A percentile compares a stretch with the other conserved stretches of the same genome.
Evolutionary conservation across 2,113 vertebrate species (phyloP).

Genomic region (Carlito syrichta): DNA sequence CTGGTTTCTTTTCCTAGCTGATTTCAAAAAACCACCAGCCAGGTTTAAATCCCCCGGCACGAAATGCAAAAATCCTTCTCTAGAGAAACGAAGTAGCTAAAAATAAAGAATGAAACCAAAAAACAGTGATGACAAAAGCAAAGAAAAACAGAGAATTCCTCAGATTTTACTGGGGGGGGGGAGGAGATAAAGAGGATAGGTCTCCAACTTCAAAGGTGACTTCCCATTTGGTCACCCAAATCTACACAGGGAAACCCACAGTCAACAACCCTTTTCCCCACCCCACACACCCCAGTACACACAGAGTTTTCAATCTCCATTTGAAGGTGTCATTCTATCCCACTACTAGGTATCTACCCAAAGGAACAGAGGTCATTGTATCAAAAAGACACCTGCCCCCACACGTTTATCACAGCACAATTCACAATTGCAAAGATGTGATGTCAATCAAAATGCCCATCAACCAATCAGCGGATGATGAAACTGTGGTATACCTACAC

Average conservation of each 20-base stretch:
- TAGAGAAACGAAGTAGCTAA: neutral
- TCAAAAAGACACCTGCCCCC: too few relatives aligned
- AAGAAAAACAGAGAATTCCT: slow-evolving; percentile 18
- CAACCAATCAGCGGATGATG: too few relatives aligned
- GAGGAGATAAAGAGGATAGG: too few relatives aligned
- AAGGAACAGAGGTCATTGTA: too few relatives aligned
- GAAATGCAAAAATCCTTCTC: neutral
- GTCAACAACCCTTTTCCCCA: neutral
- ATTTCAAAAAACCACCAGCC: neutral
- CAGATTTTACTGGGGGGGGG: neutral
- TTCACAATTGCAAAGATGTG: too few relatives aligned
- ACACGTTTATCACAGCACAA: too few relatives aligned
- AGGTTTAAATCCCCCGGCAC: neutral
- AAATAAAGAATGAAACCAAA: neutral
- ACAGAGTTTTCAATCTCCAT: neutral
- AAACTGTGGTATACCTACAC: too few relatives aligned
- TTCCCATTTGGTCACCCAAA: neutral
- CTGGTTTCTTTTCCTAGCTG: neutral
- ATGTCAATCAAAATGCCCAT: too few relatives aligned
- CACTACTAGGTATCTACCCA: too few relatives aligned
- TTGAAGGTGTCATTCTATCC: neutral
- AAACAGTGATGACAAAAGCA: neutral
- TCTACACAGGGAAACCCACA: neutral
- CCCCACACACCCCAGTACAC: neutral
- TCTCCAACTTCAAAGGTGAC: neutral